phyloP scores from a whole-genome alignment of 92 coral and sea anemone species.

The Metridium senile region DNA sequence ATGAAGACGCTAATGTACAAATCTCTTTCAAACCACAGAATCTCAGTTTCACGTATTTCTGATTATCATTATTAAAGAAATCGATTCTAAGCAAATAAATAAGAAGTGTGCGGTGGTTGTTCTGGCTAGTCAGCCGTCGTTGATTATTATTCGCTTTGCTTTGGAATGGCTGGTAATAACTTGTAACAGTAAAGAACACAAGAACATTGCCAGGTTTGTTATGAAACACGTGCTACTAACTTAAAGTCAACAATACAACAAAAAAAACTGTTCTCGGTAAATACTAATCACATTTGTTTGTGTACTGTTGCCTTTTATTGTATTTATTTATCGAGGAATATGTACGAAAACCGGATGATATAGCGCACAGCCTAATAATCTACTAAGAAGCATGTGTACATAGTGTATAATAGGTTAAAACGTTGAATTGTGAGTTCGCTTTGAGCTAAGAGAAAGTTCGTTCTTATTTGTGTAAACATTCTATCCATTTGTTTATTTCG shows the following conservation, averaged over 20 bases:
- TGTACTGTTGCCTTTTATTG: slow-evolving; percentile 35
- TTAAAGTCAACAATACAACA: slow-evolving; percentile 26
- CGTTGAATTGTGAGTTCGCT: neutral
- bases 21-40: slow-evolving; percentile 21
- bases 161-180: neutral
- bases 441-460: neutral
- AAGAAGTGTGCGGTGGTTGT: slow-evolving; percentile 5
- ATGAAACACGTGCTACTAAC: slow-evolving; percentile 15
- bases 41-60: neutral
- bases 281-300: slow-evolving; percentile 31
- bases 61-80: neutral
- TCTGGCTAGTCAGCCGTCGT: neutral
- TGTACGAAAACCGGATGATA: slow-evolving; percentile 36
- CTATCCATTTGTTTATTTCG: neutral
- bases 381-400: slow-evolving; percentile 16
- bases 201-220: slow-evolving; percentile 11
- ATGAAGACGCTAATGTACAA: slow-evolving; percentile 30
- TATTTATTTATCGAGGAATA: slow-evolving; percentile 18
- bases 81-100: slow-evolving; percentile 20
- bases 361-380: slow-evolving; percentile 5
- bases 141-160: neutral
- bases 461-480: neutral
- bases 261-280: slow-evolving; percentile 31
- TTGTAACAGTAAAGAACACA: neutral
- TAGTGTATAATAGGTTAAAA: neutral